A percentile compares a stretch with the other conserved stretches of the same genome.
phyloP scores from a whole-genome alignment of 2,797 vertebrate species.

The Buphagus erythrorhynchus region DNA sequence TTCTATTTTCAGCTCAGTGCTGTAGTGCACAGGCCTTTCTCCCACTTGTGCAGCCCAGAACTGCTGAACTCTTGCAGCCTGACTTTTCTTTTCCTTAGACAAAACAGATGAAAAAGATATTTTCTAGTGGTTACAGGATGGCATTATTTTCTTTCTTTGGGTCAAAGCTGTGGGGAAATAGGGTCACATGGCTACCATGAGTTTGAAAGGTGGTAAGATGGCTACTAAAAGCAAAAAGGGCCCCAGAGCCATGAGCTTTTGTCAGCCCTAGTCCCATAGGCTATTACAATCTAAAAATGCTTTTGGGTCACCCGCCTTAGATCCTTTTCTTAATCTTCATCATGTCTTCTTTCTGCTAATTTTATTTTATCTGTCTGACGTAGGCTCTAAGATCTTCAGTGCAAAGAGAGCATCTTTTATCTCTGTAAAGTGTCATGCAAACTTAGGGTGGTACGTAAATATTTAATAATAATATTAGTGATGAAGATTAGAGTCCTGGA shows the following conservation, averaged over 20 bases:
- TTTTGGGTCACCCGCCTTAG: slow-evolving; percentile 21
- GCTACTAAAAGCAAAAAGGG: background rate
- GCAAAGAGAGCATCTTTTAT: slow-evolving; percentile 26
- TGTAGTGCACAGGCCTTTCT: background rate
- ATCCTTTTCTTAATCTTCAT: background rate
- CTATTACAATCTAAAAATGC: background rate
- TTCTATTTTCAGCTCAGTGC: background rate
- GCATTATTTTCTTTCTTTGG: background rate
- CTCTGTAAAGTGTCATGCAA: background rate
- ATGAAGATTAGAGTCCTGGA: slow-evolving; percentile 9
- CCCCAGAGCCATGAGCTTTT: too few relatives aligned
- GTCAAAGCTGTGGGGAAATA: background rate
- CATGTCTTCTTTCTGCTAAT: background rate
- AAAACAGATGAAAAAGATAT: background rate
- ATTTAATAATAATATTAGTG: slow-evolving; percentile 59
- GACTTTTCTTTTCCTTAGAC: background rate
- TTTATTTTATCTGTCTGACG: background rate
- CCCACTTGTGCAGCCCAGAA: background rate
- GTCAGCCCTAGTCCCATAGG: background rate
- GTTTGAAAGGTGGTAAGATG: background rate
- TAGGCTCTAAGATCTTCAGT: slow-evolving; percentile 36
- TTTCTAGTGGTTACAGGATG: background rate
- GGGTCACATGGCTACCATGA: accelerated
- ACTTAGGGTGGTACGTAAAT: background rate
- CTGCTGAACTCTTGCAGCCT: background rate